phyloP scores from a whole-genome alignment of 2,888 invertebrate genomes.

The Resseliella maxima region DNA sequence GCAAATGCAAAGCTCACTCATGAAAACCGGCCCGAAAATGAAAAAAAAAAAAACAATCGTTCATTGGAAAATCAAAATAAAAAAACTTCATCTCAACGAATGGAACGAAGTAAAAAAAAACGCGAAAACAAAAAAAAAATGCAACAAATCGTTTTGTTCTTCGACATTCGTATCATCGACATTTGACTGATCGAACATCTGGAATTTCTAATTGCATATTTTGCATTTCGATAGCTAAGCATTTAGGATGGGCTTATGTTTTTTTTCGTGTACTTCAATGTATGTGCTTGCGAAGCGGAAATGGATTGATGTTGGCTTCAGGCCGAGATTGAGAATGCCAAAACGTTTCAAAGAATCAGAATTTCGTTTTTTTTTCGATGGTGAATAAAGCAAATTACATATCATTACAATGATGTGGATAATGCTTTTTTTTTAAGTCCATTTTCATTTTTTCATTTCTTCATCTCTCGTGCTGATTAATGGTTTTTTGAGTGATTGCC shows the following conservation, averaged over 20 bases:
- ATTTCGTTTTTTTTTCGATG: neutral
- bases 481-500: constrained; percentile 33
- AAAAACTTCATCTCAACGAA: no score
- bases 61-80: neutral
- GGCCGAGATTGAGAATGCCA: constrained; percentile 3
- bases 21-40: neutral
- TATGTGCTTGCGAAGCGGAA: neutral
- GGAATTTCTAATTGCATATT: constrained; percentile 51
- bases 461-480: neutral
- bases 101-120: neutral
- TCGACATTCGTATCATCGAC: neutral
- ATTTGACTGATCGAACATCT: constrained; percentile 10
- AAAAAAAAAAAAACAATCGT: no score
- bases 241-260: neutral
- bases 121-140: neutral
- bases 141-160: neutral
- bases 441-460: neutral
- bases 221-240: constrained; percentile 48
- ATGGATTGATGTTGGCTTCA: neutral
- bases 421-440: neutral
- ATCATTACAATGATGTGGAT: neutral
- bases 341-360: neutral
- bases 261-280: neutral
- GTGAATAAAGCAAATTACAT: constrained; percentile 25
- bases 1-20: neutral